phyloP scores from a whole-genome alignment of 2,888 invertebrate species.

The Chrysolina oricalcia region DNA sequence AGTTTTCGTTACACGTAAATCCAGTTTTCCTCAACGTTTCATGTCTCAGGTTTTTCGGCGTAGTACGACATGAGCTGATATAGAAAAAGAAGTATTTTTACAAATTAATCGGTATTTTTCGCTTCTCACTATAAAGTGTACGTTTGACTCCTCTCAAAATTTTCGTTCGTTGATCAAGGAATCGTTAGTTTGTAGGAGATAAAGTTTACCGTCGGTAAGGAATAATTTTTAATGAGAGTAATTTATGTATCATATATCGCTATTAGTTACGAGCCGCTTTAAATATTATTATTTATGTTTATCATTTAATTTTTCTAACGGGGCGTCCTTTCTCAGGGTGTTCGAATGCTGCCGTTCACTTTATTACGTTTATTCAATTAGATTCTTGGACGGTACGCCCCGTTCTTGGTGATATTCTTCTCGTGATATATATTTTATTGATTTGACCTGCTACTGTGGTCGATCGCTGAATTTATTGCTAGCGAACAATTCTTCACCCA shows the following conservation, averaged over 20 bases:
- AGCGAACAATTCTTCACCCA: not conserved
- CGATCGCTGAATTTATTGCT: not conserved
- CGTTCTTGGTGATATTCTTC: constrained; percentile 36
- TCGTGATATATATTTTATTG: constrained; percentile 37
- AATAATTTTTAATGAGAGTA: constrained; percentile 7
- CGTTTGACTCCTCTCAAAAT: not conserved
- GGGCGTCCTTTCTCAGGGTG: not conserved
- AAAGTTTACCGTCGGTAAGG: not conserved
- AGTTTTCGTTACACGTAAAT: not conserved
- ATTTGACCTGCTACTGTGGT: not conserved
- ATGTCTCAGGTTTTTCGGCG: not conserved
- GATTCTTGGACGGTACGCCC: not conserved
- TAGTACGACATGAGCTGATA: not conserved
- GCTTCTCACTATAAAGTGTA: not conserved
- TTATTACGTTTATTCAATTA: not conserved
- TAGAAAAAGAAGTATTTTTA: constrained; percentile 12
- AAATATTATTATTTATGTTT: constrained; percentile 20
- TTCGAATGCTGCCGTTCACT: not conserved
- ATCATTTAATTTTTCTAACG: not conserved
- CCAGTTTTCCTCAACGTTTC: not conserved
- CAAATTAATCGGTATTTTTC: not conserved
- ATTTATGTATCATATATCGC: constrained; percentile 14
- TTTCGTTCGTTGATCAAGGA: not conserved
- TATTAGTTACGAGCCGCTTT: not conserved
- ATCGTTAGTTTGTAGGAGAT: not conserved